Evolutionary conservation across 2,113 vertebrate genomes (phyloP).

Genomic region (Strix uralensis): DNA sequence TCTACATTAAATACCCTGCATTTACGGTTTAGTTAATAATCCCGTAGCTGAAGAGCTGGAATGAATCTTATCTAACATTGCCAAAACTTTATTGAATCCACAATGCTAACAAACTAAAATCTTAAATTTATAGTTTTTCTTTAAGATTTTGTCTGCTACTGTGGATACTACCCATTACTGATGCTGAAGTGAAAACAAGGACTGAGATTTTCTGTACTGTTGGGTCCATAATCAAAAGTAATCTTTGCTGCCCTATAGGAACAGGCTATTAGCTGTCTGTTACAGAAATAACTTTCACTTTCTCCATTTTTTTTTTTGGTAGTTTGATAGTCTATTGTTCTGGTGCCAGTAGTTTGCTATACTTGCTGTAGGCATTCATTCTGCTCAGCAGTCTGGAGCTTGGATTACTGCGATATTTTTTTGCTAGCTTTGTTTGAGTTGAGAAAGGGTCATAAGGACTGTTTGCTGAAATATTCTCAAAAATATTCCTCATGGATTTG

Average conservation of each 20-base stretch:
- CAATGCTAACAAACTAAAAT: not conserved
- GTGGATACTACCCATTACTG: not conserved
- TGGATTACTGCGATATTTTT: not conserved
- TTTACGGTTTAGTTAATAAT: slow-evolving; percentile 26
- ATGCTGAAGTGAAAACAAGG: not conserved
- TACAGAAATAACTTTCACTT: not conserved
- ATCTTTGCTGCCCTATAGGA: not conserved
- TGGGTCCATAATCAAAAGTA: not conserved
- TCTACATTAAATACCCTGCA: not conserved
- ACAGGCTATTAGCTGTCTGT: not conserved
- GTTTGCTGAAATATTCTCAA: not conserved
- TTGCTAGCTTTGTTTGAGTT: not conserved
- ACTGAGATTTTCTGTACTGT: not conserved
- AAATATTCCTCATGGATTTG: not conserved
- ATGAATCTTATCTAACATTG: not conserved
- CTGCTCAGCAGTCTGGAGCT: not conserved
- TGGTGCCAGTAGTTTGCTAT: not conserved
- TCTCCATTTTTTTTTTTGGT: not conserved
- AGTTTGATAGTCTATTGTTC: not conserved
- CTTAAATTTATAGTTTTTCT: not conserved
- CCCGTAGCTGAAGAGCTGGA: not conserved
- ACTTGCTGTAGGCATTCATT: not conserved
- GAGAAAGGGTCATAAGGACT: not conserved
- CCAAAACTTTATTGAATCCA: not conserved
- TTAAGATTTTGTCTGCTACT: not conserved